phyloP scores from a whole-genome alignment of 1,140 invertebrate species.

The Diorhabda carinulata region DNA sequence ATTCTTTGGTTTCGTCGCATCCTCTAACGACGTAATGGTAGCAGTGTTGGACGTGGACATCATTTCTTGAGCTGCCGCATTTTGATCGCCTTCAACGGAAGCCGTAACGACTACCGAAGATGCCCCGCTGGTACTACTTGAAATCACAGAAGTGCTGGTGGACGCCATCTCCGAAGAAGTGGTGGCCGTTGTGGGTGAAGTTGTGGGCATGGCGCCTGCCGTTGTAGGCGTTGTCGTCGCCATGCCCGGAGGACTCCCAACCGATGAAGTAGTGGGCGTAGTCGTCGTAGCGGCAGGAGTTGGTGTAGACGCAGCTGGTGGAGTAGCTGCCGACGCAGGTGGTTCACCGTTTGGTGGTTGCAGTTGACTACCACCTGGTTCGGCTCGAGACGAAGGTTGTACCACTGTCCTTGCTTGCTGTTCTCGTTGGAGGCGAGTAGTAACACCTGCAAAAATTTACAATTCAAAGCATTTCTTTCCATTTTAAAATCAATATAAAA shows the following conservation, averaged over 20 bases:
- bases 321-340: constrained; percentile 15
- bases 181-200: constrained; percentile 22
- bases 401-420: constrained; percentile 64
- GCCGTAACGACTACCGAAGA: not conserved
- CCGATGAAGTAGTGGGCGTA: constrained; percentile 34
- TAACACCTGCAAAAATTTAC: constrained; percentile 52
- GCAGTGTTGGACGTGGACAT: constrained; percentile 1
- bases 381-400: constrained; percentile 39
- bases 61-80: constrained; percentile 13
- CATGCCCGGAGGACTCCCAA: constrained; percentile 40
- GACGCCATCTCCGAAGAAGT: constrained; percentile 25
- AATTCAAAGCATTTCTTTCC: too few relatives aligned
- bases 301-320: constrained; percentile 25
- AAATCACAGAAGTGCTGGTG: constrained; percentile 15
- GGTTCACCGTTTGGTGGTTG: constrained; percentile 25
- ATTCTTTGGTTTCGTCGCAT: constrained; percentile 7
- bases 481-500: too few relatives aligned
- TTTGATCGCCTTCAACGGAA: constrained; percentile 35
- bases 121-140: constrained; percentile 9
- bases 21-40: not conserved
- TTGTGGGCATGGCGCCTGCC: constrained; percentile 26
- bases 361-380: constrained; percentile 41
- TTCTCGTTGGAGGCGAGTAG: constrained; percentile 73
- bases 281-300: constrained; percentile 38
- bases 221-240: constrained; percentile 36